Evolutionary conservation across 2,113 vertebrate species (phyloP), one percentile per base, ranked within the genome.

Genomic region (Trematocara variabile): DNA sequence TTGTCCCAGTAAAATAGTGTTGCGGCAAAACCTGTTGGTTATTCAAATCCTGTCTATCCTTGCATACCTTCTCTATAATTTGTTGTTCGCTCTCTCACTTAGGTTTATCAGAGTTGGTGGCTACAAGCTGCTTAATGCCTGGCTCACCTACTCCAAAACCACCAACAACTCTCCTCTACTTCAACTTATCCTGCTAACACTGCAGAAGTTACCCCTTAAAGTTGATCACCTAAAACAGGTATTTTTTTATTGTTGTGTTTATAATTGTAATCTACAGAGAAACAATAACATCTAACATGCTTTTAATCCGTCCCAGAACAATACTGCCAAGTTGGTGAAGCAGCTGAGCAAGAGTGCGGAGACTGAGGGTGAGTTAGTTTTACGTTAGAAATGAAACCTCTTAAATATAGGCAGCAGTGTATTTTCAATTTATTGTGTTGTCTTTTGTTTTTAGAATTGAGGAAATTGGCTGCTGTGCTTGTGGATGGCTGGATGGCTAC

Each of bases 151-250:
- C 75, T 97, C 97, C 14, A 98, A 98, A 90, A 97, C 96, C 6
- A 95, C 96, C 92, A 98, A 96, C 94, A 99, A 99, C 56, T 91
- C 96, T 2, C 97, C 98, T 6, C 95, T 99, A 83, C 93, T 99
- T 54, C 97, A 99, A 88, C 98, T 98, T 70, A 98, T 99, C 63
- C 95, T 99, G 7, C 96, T 98, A 50, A 98, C 97, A 0, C 91
- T 99, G 56, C 98, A 99, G 94, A 98, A 98, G 85, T 95, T 99
- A 13, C 98, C 98, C 0, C 98, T 99, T 33, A 98, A 97, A 3
- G 98, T 99, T 1, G 98, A 99, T 81, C 98, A 99, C 90, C 97
- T 99, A 75, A 99, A 99, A 85, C 97, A 98, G 97, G 98, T 99
- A 81, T 28, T 0, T 75, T 60, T 60, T 33, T 50, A 28, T 75